phyloP scores from a whole-genome alignment of 2,113 vertebrate genomes.

The Uropsilus gracilis region DNA sequence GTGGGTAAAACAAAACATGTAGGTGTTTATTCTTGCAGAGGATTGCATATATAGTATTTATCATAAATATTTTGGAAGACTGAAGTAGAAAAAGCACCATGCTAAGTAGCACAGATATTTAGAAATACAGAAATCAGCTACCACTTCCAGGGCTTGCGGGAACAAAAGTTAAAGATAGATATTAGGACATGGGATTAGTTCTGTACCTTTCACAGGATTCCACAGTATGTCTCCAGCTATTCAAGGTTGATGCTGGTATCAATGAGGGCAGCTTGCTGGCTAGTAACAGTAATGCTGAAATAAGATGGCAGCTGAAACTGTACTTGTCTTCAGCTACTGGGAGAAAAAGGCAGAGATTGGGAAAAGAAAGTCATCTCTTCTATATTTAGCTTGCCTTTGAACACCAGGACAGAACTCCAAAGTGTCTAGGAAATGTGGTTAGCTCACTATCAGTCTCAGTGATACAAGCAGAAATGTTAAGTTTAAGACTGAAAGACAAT shows the following conservation, averaged over 20 bases:
- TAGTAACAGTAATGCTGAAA: neutral
- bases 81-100: neutral
- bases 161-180: neutral
- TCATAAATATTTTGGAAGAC: neutral
- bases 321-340: neutral
- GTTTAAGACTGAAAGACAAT: neutral
- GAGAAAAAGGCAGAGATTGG: neutral
- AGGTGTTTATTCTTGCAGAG: neutral
- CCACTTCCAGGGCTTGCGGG: neutral
- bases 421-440: neutral
- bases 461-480: neutral
- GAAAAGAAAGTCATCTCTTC: neutral
- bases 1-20: neutral
- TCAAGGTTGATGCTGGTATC: neutral
- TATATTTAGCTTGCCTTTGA: neutral
- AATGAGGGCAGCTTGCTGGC: rapidly evolving
- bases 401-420: neutral
- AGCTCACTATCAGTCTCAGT: neutral
- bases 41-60: neutral
- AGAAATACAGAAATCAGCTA: neutral
- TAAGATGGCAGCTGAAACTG: neutral
- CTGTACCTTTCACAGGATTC: too few species aligned
- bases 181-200: neutral
- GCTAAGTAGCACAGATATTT: neutral
- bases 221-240: neutral